Conservation (phyloP, 2,113 vertebrate genomes). For the Rhinogobius similis region DNA sequence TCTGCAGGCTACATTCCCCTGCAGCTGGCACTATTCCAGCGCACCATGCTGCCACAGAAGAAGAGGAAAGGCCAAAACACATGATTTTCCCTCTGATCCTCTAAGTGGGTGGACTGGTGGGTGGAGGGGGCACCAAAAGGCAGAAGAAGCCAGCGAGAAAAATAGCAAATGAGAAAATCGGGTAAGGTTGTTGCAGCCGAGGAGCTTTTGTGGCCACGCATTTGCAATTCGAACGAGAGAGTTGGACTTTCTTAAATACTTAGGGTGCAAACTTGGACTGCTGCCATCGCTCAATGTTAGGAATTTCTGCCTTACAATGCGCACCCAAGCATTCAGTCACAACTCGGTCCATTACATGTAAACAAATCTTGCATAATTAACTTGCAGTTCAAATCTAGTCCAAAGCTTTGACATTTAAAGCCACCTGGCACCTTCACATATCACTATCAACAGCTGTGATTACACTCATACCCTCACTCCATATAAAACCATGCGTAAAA, state of each 20-base stretch:
- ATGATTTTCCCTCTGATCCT: constrained; percentile 70
- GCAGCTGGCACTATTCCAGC: constrained; percentile 60
- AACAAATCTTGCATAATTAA: constrained; percentile 43
- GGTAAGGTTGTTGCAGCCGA: constrained; percentile 23
- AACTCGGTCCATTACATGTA: constrained; percentile 20
- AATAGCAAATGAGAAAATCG: constrained; percentile 45
- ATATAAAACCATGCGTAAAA: constrained; percentile 34
- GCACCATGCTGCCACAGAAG: constrained; percentile 52
- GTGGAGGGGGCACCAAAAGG: constrained; percentile 39
- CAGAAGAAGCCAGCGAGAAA: constrained; percentile 49
- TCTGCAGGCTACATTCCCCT: constrained; percentile 51
- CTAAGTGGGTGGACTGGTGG: constrained; percentile 58
- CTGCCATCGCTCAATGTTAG: constrained; percentile 49
- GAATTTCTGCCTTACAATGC: constrained; percentile 33
- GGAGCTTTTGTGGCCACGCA: constrained; percentile 42
- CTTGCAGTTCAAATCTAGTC: constrained; percentile 28
- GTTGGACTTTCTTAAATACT: constrained; percentile 50
- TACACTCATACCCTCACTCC: constrained; percentile 53
- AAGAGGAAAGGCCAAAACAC: constrained; percentile 55
- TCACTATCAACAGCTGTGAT: constrained; percentile 48
- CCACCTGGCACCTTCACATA: constrained; percentile 27
- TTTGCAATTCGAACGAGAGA: constrained; percentile 59
- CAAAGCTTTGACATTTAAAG: constrained; percentile 44
- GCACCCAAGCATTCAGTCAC: constrained; percentile 7
- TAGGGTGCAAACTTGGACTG: constrained; percentile 50